Evolutionary conservation across 1,140 invertebrate genomes (phyloP), one percentile per base, ranked within the genome.

Genomic region (Paraescarpia echinospica): DNA sequence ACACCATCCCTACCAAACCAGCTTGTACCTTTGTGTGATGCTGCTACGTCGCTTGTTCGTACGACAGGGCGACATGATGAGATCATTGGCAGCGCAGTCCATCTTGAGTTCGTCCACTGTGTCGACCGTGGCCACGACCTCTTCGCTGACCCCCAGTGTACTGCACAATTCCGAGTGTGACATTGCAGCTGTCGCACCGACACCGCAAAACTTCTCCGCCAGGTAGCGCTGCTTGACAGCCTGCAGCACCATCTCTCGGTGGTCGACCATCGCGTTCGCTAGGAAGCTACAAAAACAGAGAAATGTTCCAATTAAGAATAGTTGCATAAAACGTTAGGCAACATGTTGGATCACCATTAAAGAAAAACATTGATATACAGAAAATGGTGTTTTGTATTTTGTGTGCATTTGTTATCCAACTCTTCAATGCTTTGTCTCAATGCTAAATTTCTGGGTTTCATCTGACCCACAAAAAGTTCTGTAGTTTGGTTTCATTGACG

Each of bases 191-290:
- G 35, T 90, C 33, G 33, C 59, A 51, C 51, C 48, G 22, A 92
- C 92, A 92, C 92, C 34, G 18, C 34, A 88, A 33, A 88, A 92
- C 35, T 89, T 34, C 35, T 95, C 94, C 91, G 95, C 95, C n/a
- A 93, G 93, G 92, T 95, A 96, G 89, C 95, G 93, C 51, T 94
- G 94, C 92, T 95, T 96, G 22, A 96, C 95, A 9, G 95, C 95
- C 91, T 95, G 94, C 89, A 96, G 92, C 59, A 93, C 94, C 9
- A 95, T 94, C 35, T 95, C 94, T 92, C 95, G 90, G 88, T 95
- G 95, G 51, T 96, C 95, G 9, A 95, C 94, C 14, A 95, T 94
- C 6, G 94, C 94, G 14, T 95, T 95, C 77, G 95, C 95, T 35
- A 95, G 34, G 91, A 96, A 95, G 93, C 95, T 96, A 77, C 6